These are phyloP conservation scores for Anisognathus igniventris DNA, from an alignment of 2,797 vertebrate genomes.

Conservation along the genomic window DNA sequence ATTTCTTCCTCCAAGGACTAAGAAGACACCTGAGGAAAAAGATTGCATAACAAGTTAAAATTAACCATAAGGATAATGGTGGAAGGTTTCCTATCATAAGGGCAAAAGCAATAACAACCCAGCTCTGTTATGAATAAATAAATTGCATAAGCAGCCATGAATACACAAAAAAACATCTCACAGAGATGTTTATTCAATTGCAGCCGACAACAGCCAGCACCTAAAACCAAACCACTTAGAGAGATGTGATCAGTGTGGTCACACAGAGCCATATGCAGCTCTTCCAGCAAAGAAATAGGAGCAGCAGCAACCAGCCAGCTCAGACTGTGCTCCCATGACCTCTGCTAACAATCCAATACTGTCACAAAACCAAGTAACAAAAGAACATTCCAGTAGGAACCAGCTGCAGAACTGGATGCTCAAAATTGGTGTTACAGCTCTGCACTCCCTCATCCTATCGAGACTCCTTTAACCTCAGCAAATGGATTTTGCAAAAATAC, in stretches of 20 bases:
- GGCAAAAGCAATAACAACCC: neutral
- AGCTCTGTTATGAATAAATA: neutral
- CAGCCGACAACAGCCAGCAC: neutral
- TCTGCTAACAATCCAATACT: neutral
- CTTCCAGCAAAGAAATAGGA: neutral
- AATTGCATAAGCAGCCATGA: neutral
- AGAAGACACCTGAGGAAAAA: neutral
- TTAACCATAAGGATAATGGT: neutral
- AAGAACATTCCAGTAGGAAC: fast-evolving
- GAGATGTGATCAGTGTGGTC: neutral
- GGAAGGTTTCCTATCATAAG: neutral
- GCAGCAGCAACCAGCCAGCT: neutral
- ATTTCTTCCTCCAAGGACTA: neutral
- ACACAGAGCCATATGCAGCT: neutral
- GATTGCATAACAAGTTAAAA: neutral
- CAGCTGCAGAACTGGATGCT: neutral
- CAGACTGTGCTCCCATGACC: neutral
- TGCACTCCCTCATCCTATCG: fast-evolving
- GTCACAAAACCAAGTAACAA: neutral
- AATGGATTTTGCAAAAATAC: neutral
- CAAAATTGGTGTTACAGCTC: neutral
- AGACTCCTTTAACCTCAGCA: neutral
- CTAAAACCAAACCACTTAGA: neutral
- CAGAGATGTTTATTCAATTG: neutral
- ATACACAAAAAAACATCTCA: neutral